Conservation (phyloP, 2,113 vertebrate genomes). For the Anser cygnoides region DNA sequence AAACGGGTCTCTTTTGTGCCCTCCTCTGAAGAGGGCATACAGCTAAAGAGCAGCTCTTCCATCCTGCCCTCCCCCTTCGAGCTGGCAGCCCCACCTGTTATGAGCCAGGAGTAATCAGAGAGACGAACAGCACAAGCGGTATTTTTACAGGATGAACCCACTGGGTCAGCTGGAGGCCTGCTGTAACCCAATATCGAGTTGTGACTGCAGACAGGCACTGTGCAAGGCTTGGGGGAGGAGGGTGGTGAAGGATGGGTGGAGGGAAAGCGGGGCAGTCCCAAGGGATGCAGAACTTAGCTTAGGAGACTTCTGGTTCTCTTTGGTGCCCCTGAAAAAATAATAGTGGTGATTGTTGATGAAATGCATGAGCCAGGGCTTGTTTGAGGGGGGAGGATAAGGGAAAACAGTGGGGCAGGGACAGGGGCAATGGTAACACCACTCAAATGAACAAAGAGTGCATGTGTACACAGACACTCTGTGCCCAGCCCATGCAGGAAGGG, state of each 20-base stretch:
- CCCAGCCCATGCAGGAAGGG: neutral
- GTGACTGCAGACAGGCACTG: constrained; percentile 11
- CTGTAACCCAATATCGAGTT: constrained; percentile 38
- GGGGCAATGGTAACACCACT: neutral
- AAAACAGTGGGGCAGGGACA: neutral
- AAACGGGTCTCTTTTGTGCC: neutral
- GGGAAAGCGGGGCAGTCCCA: neutral
- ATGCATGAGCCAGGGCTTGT: neutral
- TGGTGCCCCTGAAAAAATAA: constrained; percentile 21
- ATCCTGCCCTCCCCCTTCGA: neutral
- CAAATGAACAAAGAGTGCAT: constrained; percentile 20
- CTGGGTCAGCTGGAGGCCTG: constrained; percentile 56
- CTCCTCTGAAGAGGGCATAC: neutral
- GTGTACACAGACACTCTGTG: neutral
- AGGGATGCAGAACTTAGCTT: neutral
- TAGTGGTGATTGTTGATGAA: neutral
- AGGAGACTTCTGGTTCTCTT: constrained; percentile 21
- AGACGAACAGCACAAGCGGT: constrained; percentile 10
- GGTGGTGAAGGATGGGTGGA: constrained; percentile 30
- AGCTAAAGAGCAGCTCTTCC: neutral
- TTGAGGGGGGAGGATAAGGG: neutral
- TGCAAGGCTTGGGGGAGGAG: neutral
- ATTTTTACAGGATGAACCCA: constrained; percentile 63
- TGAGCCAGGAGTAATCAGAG: constrained; percentile 42
- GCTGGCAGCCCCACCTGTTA: constrained; percentile 57